Evolutionary conservation across 1,140 invertebrate species (phyloP).

Genomic region (Holcopasites calliopsidis): DNA sequence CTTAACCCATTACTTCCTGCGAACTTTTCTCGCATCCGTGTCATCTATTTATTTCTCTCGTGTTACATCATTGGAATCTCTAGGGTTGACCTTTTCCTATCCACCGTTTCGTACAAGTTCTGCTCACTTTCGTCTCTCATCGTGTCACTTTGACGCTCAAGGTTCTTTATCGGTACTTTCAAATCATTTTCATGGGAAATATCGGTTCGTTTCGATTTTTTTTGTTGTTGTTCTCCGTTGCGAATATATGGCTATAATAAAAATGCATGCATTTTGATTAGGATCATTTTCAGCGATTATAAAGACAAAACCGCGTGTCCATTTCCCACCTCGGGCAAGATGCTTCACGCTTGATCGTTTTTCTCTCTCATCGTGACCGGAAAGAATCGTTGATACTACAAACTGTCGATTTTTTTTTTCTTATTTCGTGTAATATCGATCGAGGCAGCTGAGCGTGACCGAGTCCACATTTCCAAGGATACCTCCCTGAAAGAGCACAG

Average conservation of each 20-base stretch:
- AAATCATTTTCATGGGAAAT: too few species aligned
- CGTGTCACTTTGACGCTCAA: too few species aligned
- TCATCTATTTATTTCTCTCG: too few species aligned
- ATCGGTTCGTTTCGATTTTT: too few species aligned
- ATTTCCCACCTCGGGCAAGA: too few species aligned
- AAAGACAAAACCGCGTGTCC: background rate
- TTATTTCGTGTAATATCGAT: slow-evolving; percentile 29
- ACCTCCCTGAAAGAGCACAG: slow-evolving; percentile 24
- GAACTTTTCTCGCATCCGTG: background rate
- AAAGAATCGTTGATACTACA: slow-evolving; percentile 4
- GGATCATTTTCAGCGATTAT: background rate
- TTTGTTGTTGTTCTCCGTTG: too few species aligned
- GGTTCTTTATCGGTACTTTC: too few species aligned
- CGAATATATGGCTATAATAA: too few species aligned
- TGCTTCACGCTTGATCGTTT: background rate
- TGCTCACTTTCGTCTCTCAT: too few species aligned
- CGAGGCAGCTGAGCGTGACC: slow-evolving; percentile 35
- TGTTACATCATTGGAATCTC: too few species aligned
- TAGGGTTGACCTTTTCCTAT: too few species aligned
- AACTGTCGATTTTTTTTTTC: slow-evolving; percentile 32
- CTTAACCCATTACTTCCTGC: background rate
- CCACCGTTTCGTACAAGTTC: too few species aligned
- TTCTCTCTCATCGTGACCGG: background rate
- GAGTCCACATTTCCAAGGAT: slow-evolving; percentile 48
- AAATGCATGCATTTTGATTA: background rate